Conservation (phyloP, 2,888 invertebrate genomes). For the Scrobipalpa atriplicella region DNA sequence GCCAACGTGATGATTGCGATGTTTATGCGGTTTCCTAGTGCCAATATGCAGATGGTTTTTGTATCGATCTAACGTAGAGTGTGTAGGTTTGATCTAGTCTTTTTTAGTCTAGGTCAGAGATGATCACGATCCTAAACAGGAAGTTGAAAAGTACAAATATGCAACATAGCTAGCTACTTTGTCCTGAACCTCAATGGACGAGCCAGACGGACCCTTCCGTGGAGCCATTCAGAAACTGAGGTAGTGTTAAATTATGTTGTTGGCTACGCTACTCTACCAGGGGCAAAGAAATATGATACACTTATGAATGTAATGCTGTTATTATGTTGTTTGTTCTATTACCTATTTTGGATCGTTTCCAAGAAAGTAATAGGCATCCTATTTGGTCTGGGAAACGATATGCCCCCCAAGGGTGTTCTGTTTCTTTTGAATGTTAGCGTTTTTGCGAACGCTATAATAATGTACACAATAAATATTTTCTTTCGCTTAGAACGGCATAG, state of each 20-base stretch:
- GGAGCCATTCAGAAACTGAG: neutral
- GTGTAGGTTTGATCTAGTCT: no score
- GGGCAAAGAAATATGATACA: slow-evolving; percentile 26
- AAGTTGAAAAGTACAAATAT: no score
- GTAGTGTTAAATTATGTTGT: slow-evolving; percentile 7
- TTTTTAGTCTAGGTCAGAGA: no score
- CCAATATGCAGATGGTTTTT: slow-evolving; percentile 24
- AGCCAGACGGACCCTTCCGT: no score
- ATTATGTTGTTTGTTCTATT: slow-evolving; percentile 41
- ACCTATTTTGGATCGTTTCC: slow-evolving; percentile 57
- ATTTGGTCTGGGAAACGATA: slow-evolving; percentile 48
- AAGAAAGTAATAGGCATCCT: slow-evolving; percentile 49
- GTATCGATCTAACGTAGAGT: neutral
- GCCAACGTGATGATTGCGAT: slow-evolving; percentile 56
- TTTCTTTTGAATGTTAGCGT: slow-evolving; percentile 13
- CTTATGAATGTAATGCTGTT: slow-evolving; percentile 33
- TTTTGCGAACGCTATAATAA: slow-evolving; percentile 12
- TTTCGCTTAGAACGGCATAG: neutral
- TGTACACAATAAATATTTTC: slow-evolving; percentile 17
- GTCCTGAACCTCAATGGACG: no score
- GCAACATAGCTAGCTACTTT: no score
- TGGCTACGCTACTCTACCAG: slow-evolving; percentile 27
- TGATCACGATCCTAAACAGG: no score
- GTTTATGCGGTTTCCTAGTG: slow-evolving; percentile 42
- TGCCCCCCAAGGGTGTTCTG: slow-evolving; percentile 9